Evolutionary conservation across 2,113 vertebrate genomes (phyloP).

Genomic region (Phylloscopus trochiloides): DNA sequence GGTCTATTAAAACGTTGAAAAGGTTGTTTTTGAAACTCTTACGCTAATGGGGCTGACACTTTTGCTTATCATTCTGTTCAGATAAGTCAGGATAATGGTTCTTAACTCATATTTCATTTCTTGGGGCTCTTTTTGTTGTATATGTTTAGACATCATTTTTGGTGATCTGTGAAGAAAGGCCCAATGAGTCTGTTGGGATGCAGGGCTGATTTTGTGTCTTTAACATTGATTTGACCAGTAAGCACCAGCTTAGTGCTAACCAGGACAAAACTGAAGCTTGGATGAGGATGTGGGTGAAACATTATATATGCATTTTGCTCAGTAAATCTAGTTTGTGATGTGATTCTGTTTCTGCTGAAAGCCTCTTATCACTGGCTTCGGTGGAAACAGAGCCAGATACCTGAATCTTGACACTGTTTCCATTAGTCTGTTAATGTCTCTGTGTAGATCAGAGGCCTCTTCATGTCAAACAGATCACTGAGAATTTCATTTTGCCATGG

Average conservation of each 20-base stretch:
- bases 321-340: neutral
- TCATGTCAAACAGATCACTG: neutral
- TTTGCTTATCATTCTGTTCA: neutral
- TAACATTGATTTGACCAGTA: slow-evolving; percentile 1
- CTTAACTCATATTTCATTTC: slow-evolving; percentile 3
- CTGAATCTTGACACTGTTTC: neutral
- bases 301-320: neutral
- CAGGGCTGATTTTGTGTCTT: neutral
- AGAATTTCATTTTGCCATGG: neutral
- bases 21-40: neutral
- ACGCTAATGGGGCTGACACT: neutral
- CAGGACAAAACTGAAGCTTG: neutral
- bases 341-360: slow-evolving; percentile 25
- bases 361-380: neutral
- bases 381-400: neutral
- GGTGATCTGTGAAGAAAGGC: neutral
- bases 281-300: slow-evolving; percentile 30
- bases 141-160: neutral
- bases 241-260: neutral
- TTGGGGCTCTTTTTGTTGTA: neutral
- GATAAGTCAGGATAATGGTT: neutral
- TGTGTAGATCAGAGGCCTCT: neutral
- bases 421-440: neutral
- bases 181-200: neutral
- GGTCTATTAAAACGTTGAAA: slow-evolving; percentile 3